Base-by-base conservation (phyloP, 2,797 vertebrate genomes). In the Poeciliopsis gracilis region DNA sequence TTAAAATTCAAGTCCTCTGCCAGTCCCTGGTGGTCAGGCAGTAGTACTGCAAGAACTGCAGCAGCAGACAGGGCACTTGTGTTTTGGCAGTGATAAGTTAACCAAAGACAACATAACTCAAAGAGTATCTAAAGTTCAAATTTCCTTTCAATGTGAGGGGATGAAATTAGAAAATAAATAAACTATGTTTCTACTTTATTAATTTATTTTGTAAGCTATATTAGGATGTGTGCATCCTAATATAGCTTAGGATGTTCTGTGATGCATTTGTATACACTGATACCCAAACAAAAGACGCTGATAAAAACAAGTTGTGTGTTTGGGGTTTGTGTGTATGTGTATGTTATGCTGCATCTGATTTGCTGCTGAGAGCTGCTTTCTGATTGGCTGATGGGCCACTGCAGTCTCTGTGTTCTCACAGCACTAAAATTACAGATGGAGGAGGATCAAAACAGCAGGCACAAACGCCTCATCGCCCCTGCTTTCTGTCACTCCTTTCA, bases 321-420 rank as follows among this genome's bases (percentile, higher is more conserved):
- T 51, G 63, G 59, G 38, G 73, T 77, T 38, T 33, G 55, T 45
- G 25, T 70, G 10, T 43, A 45, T 59, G 79, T 78, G 75, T 80
- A 71, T 85, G 73, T 76, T 72, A 55, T 84, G 72, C 78, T 86
- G 86, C 75, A 75, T 79, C 83, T 76, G 89, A 87, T 78, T 87
- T 80, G 80, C 77, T 89, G 73, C 38, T 30, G 79, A 87, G 80
- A 77, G 78, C 91, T 2, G 89, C 76, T 0, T 76, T 90, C 89
- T 92, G 92, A 94, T 94, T 94, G 93, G 93, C 84, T 41, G 82
- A 80, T 53, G 30, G 59, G 84, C 86, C 88, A 92, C 93, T 90
- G 93, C 93, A 94, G 92, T 94, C 86, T 90, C 87, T 72, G 73
- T 86, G 76, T 83, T 84, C 86, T 87, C 89, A 51, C 86, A 88